These are phyloP conservation scores for Thripadectes ignobilis DNA, from an alignment of 2,797 vertebrate species.

Conservation along the genomic window DNA sequence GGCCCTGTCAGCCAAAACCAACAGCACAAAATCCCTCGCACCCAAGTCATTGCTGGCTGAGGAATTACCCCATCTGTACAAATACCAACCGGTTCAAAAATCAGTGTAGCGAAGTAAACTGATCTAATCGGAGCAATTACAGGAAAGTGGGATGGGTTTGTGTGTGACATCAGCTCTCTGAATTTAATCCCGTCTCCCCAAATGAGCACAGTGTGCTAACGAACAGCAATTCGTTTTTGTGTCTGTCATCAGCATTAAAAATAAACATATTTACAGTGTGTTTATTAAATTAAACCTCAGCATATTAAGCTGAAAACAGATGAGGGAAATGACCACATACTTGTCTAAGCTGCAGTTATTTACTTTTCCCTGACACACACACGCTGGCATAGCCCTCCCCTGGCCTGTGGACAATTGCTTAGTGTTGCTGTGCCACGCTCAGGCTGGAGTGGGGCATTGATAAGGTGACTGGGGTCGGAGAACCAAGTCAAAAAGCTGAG, in stretches of 20 bases:
- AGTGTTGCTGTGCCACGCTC: background rate
- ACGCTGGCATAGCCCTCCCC: background rate
- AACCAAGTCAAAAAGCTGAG: background rate
- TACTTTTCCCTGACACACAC: slow-evolving; percentile 39
- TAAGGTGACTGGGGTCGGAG: background rate
- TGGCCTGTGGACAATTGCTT: background rate
- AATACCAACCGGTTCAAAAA: slow-evolving; percentile 58
- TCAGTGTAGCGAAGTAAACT: slow-evolving; percentile 19
- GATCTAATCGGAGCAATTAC: slow-evolving; percentile 63
- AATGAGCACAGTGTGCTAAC: background rate
- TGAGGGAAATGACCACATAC: slow-evolving; percentile 58
- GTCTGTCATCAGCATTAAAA: slow-evolving; percentile 31
- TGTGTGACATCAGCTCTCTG: slow-evolving; percentile 61
- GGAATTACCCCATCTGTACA: slow-evolving; percentile 75
- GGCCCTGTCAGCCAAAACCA: slow-evolving; percentile 72
- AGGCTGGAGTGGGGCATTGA: background rate
- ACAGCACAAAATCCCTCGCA: slow-evolving; percentile 71
- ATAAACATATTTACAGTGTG: slow-evolving; percentile 35
- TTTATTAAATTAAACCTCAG: slow-evolving; percentile 37
- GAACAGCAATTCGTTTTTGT: background rate
- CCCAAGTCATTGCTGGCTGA: slow-evolving; percentile 71
- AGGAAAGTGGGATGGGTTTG: slow-evolving; percentile 67
- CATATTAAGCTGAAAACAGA: slow-evolving; percentile 9
- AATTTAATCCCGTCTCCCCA: slow-evolving; percentile 21
- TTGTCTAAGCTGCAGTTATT: slow-evolving; percentile 38